These are phyloP conservation scores for Myotis planiceps DNA, from an alignment of 2,797 vertebrate genomes.

Conservation along the genomic window DNA sequence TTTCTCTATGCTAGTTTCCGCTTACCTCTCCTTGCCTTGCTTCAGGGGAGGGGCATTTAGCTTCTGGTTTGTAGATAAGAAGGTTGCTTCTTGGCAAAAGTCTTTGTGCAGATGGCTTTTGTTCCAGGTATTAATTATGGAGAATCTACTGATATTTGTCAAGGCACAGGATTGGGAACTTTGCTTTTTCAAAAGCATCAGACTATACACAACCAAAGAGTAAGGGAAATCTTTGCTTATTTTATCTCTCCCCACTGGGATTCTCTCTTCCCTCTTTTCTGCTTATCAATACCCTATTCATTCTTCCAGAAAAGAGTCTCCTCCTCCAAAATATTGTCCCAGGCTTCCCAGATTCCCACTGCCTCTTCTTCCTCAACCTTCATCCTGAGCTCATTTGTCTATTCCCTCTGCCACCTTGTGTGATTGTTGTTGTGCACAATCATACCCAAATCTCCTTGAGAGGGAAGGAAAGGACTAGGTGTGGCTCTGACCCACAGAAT, in stretches of 20 bases:
- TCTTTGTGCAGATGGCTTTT: constrained; percentile 6
- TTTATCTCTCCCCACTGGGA: neutral
- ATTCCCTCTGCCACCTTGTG: neutral
- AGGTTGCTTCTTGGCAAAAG: neutral
- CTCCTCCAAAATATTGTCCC: neutral
- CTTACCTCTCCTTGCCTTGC: neutral
- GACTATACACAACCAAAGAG: neutral
- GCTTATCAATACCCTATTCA: neutral
- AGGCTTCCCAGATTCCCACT: neutral
- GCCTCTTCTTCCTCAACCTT: neutral
- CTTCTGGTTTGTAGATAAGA: neutral
- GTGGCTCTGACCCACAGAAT: neutral
- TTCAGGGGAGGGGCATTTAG: neutral
- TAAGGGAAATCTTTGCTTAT: neutral
- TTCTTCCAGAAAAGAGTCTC: neutral
- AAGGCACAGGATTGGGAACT: neutral
- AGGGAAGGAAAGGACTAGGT: neutral
- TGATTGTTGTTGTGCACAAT: neutral
- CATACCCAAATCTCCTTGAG: neutral
- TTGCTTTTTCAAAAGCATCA: neutral
- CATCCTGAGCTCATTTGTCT: neutral
- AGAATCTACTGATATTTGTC: neutral
- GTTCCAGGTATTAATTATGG: neutral
- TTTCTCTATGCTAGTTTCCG: neutral
- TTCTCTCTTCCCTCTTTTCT: neutral